phyloP scores from a whole-genome alignment of 2,797 vertebrate genomes.

The Semotilus atromaculatus region DNA sequence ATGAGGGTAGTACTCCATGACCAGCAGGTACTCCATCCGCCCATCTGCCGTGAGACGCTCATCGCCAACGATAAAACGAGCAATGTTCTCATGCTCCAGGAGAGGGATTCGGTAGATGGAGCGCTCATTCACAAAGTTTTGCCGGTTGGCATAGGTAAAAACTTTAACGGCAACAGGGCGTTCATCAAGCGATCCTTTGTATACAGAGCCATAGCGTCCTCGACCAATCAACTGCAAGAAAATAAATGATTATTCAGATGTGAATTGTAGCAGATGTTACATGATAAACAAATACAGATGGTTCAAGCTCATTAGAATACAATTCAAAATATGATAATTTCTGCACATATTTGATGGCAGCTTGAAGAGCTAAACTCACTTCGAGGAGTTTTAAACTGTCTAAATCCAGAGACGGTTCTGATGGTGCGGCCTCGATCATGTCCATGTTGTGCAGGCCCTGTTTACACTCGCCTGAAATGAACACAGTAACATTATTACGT shows the following conservation, averaged over 20 bases:
- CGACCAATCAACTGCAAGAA: conserved; percentile 88
- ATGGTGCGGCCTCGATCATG: conserved; percentile 88
- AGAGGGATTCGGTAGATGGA: conserved; percentile 90
- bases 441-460: conserved; percentile 88
- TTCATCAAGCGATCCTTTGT: conserved; percentile 88
- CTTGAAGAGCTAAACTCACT: conserved; percentile 67
- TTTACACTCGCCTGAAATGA: conserved; percentile 81
- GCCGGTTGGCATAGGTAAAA: conserved; percentile 88
- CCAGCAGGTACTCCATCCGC: conserved; percentile 88
- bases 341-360: background rate
- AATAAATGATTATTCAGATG: background rate
- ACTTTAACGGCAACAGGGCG: conserved; percentile 92
- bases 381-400: conserved; percentile 90
- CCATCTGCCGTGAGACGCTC: conserved; percentile 86
- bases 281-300: conserved; percentile 23
- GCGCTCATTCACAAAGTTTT: conserved; percentile 91
- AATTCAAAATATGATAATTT: conserved; percentile 1
- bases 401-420: conserved; percentile 86
- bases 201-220: conserved; percentile 92
- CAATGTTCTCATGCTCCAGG: conserved; percentile 92
- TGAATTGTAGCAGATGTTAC: conserved; percentile 13
- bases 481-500: conserved; percentile 10
- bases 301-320: conserved; percentile 10
- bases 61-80: conserved; percentile 88
- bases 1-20: conserved; percentile 92